phyloP scores from a whole-genome alignment of 2,888 invertebrate genomes.

The Parnassius smintheus region DNA sequence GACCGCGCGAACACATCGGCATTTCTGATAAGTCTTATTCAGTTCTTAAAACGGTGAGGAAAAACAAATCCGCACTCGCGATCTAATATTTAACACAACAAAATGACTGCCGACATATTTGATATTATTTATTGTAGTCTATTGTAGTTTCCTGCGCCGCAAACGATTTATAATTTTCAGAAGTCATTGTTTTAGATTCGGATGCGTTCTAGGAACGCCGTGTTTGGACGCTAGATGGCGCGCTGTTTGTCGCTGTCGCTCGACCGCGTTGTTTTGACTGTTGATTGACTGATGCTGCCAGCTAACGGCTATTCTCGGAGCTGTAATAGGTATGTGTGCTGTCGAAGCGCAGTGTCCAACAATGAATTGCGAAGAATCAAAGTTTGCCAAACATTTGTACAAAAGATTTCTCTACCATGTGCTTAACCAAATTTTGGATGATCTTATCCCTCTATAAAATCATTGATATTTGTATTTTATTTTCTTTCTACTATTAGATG shows the following conservation, averaged over 20 bases:
- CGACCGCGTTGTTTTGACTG: constrained; percentile 64
- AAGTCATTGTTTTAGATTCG: constrained; percentile 24
- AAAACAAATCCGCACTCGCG: neutral
- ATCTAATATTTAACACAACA: constrained; percentile 6
- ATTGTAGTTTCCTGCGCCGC: constrained; percentile 33
- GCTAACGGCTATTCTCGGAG: constrained; percentile 40
- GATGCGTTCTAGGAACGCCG: constrained; percentile 56
- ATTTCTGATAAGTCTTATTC: too few species aligned
- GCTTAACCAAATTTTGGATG: too few species aligned
- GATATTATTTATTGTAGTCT: constrained; percentile 21
- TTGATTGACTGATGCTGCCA: constrained; percentile 71
- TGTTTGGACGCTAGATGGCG: constrained; percentile 28
- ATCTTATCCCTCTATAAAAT: too few species aligned
- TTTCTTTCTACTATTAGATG: too few species aligned
- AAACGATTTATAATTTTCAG: constrained; percentile 25
- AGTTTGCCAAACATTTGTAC: constrained; percentile 7
- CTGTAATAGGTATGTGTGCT: constrained; percentile 14
- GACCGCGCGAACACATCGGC: too few species aligned
- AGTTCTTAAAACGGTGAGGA: neutral
- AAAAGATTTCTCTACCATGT: too few species aligned
- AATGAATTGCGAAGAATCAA: constrained; percentile 15
- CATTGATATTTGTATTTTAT: too few species aligned
- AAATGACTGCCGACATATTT: constrained; percentile 8
- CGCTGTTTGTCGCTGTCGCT: constrained; percentile 39
- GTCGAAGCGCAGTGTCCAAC: constrained; percentile 13